These are phyloP conservation scores for Poeciliopsis turneri DNA, from an alignment of 2,797 vertebrate genomes.

Conservation along the genomic window DNA sequence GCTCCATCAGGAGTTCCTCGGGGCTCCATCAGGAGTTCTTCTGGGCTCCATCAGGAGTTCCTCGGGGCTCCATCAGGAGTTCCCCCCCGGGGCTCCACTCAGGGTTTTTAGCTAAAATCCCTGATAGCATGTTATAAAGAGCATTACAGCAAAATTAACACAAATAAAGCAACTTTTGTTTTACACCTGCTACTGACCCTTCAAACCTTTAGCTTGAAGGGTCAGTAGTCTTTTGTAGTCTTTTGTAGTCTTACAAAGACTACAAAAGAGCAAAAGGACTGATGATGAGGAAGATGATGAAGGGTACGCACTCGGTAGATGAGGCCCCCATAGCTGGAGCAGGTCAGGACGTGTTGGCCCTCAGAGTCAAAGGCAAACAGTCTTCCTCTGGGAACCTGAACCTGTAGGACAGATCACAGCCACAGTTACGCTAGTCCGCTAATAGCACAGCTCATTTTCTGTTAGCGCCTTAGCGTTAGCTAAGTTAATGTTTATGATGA, in stretches of 20 bases:
- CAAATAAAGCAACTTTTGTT: too few relatives aligned
- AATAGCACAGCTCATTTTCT: too few relatives aligned
- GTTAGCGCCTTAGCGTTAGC: too few relatives aligned
- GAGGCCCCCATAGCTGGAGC: slow-evolving; percentile 88
- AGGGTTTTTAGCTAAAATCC: too few relatives aligned
- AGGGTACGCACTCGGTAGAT: slow-evolving; percentile 87
- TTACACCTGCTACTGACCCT: too few relatives aligned
- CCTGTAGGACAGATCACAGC: slow-evolving; percentile 71
- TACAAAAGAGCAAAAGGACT: not conserved
- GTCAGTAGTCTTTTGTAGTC: too few relatives aligned
- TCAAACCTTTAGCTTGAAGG: not conserved
- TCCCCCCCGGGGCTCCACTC: too few relatives aligned
- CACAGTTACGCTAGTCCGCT: too few relatives aligned
- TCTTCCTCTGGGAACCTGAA: slow-evolving; percentile 91
- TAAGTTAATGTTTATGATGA: too few relatives aligned
- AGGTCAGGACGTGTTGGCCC: slow-evolving; percentile 92
- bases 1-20: not conserved
- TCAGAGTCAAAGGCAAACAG: slow-evolving; percentile 98
- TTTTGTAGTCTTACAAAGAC: not conserved
- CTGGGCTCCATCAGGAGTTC: too few relatives aligned
- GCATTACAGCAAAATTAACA: not conserved
- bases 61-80: too few relatives aligned
- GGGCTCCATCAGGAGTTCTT: too few relatives aligned
- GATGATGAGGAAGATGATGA: not conserved
- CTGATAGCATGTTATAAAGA: not conserved